These are phyloP conservation scores for Drosophila prolongata DNA, from an alignment of 2,888 invertebrate genomes.

Conservation along the genomic window DNA sequence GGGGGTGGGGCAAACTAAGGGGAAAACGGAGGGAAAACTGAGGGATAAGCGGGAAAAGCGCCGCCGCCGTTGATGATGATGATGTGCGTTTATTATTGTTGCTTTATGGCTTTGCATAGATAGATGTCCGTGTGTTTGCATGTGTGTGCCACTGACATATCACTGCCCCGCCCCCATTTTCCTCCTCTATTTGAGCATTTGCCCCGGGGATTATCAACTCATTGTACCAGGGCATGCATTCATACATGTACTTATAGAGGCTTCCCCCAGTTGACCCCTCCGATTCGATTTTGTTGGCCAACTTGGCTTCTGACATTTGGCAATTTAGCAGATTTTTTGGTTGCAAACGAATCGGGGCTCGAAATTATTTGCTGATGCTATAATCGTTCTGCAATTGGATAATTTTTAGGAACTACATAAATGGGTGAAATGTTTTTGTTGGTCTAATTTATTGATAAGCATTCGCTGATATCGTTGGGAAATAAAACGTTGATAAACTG, in stretches of 20 bases:
- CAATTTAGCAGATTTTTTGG: slow-evolving; percentile 49
- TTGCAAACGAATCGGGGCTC: slow-evolving; percentile 38
- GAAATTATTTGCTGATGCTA: slow-evolving; percentile 50
- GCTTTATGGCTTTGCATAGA: slow-evolving; percentile 75
- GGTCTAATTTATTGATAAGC: no score
- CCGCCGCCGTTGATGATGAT: slow-evolving; percentile 63
- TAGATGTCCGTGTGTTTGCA: slow-evolving; percentile 42
- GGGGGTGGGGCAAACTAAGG: not conserved
- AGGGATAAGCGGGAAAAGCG: slow-evolving; percentile 10
- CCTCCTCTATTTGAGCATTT: slow-evolving; percentile 44
- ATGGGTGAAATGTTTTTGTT: no score
- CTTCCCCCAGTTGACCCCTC: slow-evolving; percentile 4
- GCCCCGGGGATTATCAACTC: slow-evolving; percentile 78
- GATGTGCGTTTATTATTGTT: slow-evolving; percentile 79
- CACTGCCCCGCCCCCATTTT: slow-evolving; percentile 11
- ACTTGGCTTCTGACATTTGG: slow-evolving; percentile 45
- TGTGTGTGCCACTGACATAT: slow-evolving; percentile 37
- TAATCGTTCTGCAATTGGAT: slow-evolving; percentile 57
- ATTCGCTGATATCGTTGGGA: no score
- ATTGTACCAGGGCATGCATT: slow-evolving; percentile 55
- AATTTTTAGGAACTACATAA: slow-evolving; percentile 16
- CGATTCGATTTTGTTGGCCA: slow-evolving; percentile 14
- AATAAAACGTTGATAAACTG: no score
- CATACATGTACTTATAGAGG: slow-evolving; percentile 47
- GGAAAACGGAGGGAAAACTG: not conserved